These are phyloP conservation scores for Willisornis vidua DNA, from an alignment of 2,113 vertebrate species.

Conservation along the genomic window DNA sequence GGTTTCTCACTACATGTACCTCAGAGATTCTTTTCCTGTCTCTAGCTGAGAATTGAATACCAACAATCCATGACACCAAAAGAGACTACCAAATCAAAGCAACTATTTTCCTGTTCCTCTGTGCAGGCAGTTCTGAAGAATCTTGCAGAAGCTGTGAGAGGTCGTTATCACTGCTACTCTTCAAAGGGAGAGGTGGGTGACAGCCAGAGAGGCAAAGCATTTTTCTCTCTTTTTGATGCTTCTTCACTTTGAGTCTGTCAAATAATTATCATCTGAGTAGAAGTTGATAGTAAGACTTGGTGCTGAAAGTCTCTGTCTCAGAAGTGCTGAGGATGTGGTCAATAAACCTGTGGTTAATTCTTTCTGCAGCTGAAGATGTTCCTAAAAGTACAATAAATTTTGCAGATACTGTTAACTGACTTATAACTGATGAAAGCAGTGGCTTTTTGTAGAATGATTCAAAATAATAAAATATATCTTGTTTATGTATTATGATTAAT, in stretches of 20 bases:
- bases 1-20: background rate
- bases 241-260: background rate
- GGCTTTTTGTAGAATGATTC: background rate
- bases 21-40: background rate
- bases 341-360: background rate
- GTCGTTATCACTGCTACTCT: constrained; percentile 78
- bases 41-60: background rate
- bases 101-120: background rate
- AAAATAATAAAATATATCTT: background rate
- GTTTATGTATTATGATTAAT: background rate
- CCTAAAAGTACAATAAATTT: background rate
- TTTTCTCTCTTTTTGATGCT: background rate
- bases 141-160: constrained; percentile 67
- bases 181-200: constrained; percentile 70
- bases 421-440: background rate
- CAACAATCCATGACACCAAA: background rate
- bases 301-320: background rate
- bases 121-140: constrained; percentile 70
- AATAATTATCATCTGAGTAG: background rate
- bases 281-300: background rate
- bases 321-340: background rate
- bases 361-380: background rate
- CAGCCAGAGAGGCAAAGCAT: background rate
- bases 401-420: background rate
- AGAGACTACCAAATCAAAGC: background rate